Percentiles rank a stretch among this genome's conserved stretches.
Conservation (phyloP, 2,888 invertebrate species). For the Ctena decussata region DNA sequence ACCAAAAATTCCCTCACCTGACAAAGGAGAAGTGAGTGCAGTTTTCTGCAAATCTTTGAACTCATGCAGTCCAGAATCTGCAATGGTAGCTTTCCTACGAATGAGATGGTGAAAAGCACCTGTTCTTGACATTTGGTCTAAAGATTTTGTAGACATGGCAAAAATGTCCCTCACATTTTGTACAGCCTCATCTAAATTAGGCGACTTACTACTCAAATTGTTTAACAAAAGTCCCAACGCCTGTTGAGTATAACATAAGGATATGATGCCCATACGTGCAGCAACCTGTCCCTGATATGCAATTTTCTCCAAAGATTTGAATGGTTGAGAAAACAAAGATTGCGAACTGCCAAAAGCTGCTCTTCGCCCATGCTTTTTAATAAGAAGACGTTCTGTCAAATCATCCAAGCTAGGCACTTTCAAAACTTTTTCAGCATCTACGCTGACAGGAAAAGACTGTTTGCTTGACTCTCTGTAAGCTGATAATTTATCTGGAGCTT, state of each 20-base stretch:
- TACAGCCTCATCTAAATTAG: not conserved
- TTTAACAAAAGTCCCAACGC: not conserved
- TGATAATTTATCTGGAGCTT: not conserved
- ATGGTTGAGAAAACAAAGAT: too few relatives aligned
- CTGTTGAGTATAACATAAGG: too few relatives aligned
- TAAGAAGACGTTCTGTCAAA: not conserved
- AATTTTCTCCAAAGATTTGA: too few relatives aligned
- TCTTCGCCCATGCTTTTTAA: not conserved
- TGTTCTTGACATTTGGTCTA: not conserved
- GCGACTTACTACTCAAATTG: not conserved
- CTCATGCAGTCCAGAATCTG: not conserved
- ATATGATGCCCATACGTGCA: too few relatives aligned
- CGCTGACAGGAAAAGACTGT: not conserved
- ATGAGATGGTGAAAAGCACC: not conserved
- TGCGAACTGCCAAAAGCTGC: too few relatives aligned
- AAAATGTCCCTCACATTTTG: not conserved
- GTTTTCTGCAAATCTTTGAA: not conserved
- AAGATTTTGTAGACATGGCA: not conserved
- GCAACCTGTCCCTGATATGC: not conserved
- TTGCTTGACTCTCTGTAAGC: not conserved
- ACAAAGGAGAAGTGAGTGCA: not conserved
- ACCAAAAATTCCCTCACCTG: not conserved
- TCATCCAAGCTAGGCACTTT: not conserved
- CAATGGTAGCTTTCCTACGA: not conserved
- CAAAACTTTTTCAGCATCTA: not conserved